A percentile compares a stretch with the other conserved stretches of the same genome.
phyloP scores from a whole-genome alignment of 2,888 invertebrate species.

The Cremastobaeus sp. region DNA sequence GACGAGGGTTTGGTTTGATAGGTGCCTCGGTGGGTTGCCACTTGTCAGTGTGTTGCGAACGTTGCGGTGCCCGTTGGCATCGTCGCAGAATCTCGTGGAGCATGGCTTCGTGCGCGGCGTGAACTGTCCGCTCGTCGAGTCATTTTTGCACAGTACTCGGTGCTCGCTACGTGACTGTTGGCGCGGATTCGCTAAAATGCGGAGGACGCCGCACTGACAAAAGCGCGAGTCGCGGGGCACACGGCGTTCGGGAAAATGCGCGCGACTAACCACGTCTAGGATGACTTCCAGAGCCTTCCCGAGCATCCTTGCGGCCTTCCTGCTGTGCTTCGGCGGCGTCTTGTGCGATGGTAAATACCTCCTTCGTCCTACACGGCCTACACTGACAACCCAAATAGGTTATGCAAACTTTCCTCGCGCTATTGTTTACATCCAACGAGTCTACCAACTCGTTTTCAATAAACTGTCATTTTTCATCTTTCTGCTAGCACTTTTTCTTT shows the following conservation, averaged over 20 bases:
- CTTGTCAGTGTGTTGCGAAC: no score
- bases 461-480: no score
- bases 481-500: no score
- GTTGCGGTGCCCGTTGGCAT: no score
- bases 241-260: slow-evolving; percentile 44
- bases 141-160: slow-evolving; percentile 1
- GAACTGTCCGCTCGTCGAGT: no score
- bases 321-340: slow-evolving; percentile 58
- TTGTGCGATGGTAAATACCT: slow-evolving; percentile 62
- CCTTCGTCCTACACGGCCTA: neutral
- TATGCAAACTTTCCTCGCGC: neutral
- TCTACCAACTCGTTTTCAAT: no score
- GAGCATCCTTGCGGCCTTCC: slow-evolving; percentile 53
- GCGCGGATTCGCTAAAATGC: slow-evolving; percentile 29
- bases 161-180: slow-evolving; percentile 9
- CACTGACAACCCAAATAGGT: neutral
- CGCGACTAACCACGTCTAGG: slow-evolving; percentile 46
- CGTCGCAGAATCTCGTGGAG: no score
- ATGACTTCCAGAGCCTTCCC: slow-evolving; percentile 47
- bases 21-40: no score
- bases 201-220: slow-evolving; percentile 52
- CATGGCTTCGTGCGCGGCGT: neutral
- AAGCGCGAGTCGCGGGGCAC: slow-evolving; percentile 21
- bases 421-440: neutral
- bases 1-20: no score